phyloP scores from a whole-genome alignment of 2,888 invertebrate species.

The Girardia tigrina region DNA sequence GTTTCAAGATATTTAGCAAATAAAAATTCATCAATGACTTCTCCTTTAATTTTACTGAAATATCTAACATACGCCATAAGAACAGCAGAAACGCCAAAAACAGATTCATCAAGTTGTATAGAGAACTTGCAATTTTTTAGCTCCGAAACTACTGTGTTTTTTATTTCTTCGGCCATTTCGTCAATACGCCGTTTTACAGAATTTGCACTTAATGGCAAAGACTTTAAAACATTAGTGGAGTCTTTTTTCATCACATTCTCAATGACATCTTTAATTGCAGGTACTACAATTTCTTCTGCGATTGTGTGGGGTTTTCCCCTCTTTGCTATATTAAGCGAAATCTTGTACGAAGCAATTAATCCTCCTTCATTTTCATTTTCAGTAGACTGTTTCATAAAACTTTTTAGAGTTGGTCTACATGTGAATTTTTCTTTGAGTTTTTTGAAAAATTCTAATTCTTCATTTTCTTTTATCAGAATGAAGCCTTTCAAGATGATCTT shows the following conservation, averaged over 20 bases:
- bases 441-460: not conserved
- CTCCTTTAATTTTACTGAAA: slow-evolving; percentile 9
- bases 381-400: not conserved
- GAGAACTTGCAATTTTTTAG: slow-evolving; percentile 25
- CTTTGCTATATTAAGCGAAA: too few relatives aligned
- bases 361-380: not conserved
- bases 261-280: too few relatives aligned
- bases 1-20: too few relatives aligned
- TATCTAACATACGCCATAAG: not conserved
- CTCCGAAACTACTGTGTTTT: not conserved
- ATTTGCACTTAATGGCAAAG: not conserved
- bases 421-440: not conserved
- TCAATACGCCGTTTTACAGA: slow-evolving; percentile 11
- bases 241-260: too few relatives aligned
- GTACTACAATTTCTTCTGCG: not conserved
- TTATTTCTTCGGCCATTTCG: slow-evolving; percentile 2
- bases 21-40: too few relatives aligned
- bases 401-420: not conserved
- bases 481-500: not conserved
- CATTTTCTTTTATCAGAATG: not conserved
- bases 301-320: too few relatives aligned
- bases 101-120: not conserved
- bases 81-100: not conserved
- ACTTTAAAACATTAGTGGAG: not conserved
- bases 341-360: too few relatives aligned